A percentile compares a stretch with the other conserved stretches of the same genome.
Evolutionary conservation across 2,888 invertebrate species (phyloP).

Genomic region (Platycnemis pennipes): DNA sequence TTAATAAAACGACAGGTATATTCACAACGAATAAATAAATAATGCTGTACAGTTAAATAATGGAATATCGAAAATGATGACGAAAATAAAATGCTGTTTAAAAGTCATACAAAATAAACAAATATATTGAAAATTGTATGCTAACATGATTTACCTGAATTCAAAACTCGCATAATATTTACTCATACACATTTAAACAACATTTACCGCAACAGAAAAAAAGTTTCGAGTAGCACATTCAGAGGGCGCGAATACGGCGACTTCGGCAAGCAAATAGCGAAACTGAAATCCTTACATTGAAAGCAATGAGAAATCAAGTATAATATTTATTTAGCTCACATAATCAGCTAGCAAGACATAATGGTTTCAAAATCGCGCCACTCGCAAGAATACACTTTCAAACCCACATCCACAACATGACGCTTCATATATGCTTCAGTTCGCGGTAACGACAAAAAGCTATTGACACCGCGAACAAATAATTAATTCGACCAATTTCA

Average conservation of each 20-base stretch:
- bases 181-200: not conserved
- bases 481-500: not conserved
- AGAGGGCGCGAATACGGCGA: slow-evolving; percentile 55
- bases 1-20: too few relatives aligned
- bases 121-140: too few relatives aligned
- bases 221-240: slow-evolving; percentile 4
- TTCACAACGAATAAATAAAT: too few relatives aligned
- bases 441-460: not conserved
- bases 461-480: not conserved
- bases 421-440: slow-evolving; percentile 36
- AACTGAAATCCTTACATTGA: slow-evolving; percentile 31
- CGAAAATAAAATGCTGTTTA: too few relatives aligned
- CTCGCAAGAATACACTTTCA: slow-evolving; percentile 4
- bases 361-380: slow-evolving; percentile 5
- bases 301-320: not conserved
- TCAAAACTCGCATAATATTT: not conserved
- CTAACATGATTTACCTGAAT: too few relatives aligned
- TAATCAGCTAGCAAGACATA: not conserved
- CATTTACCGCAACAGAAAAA: not conserved
- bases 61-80: too few relatives aligned
- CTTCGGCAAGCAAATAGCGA: slow-evolving; percentile 59
- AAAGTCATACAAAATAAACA: too few relatives aligned
- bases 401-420: slow-evolving; percentile 42
- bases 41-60: too few relatives aligned
- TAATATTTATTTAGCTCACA: not conserved